These are phyloP conservation scores for Pachyuromys duprasi DNA, from an alignment of 2,797 vertebrate species.

Conservation along the genomic window DNA sequence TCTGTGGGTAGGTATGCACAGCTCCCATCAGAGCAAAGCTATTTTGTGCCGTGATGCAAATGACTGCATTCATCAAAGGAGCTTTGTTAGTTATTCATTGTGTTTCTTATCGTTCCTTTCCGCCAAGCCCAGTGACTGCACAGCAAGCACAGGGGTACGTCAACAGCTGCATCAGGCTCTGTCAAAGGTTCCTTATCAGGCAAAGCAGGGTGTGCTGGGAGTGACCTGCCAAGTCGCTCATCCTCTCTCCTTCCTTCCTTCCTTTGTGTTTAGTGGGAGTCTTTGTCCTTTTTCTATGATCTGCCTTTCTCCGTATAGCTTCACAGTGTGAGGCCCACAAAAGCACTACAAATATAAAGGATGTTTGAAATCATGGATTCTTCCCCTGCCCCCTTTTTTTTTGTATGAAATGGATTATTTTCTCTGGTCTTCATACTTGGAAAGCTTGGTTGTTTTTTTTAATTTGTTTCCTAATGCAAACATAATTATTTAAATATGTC, in stretches of 20 bases:
- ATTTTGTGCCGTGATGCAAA: slow-evolving; percentile 88
- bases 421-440: slow-evolving; percentile 80
- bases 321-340: slow-evolving; percentile 71
- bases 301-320: slow-evolving; percentile 74
- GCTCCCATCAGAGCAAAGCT: slow-evolving; percentile 84
- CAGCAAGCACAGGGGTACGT: slow-evolving; percentile 83
- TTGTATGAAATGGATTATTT: slow-evolving; percentile 82
- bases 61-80: slow-evolving; percentile 86
- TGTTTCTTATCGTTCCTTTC: slow-evolving; percentile 90
- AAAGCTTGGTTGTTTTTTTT: not conserved
- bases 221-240: slow-evolving; percentile 90
- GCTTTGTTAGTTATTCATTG: slow-evolving; percentile 91
- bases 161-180: slow-evolving; percentile 85
- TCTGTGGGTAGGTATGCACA: slow-evolving; percentile 76
- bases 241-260: slow-evolving; percentile 78
- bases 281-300: slow-evolving; percentile 86
- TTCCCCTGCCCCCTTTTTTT: slow-evolving; percentile 77
- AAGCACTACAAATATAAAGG: slow-evolving; percentile 65
- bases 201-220: slow-evolving; percentile 86
- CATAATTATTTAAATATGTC: slow-evolving; percentile 61
- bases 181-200: slow-evolving; percentile 92
- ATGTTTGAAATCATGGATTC: slow-evolving; percentile 70
- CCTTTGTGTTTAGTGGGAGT: slow-evolving; percentile 81
- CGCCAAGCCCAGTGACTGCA: slow-evolving; percentile 80
- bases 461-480: slow-evolving; percentile 40